These are phyloP conservation scores for Halocaridina rubra DNA, from an alignment of 2,888 invertebrate species.

Conservation along the genomic window DNA sequence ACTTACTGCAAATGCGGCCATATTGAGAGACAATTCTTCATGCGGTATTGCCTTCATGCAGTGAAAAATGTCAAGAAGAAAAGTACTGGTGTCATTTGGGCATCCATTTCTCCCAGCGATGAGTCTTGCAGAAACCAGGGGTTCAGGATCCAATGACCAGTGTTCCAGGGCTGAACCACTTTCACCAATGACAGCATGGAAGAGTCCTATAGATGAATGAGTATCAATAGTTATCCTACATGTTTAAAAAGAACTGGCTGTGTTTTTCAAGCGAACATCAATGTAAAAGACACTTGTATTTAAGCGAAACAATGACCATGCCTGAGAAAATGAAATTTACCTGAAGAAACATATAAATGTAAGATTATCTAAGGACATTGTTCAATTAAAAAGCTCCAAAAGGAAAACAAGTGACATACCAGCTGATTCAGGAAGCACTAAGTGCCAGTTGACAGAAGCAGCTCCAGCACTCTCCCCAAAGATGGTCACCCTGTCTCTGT, in stretches of 20 bases:
- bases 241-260: neutral
- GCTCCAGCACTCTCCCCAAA: conserved; percentile 64
- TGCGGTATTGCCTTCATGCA: conserved; percentile 10
- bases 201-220: conserved; percentile 44
- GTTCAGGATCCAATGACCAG: conserved; percentile 62
- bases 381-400: too few relatives aligned
- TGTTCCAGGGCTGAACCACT: conserved; percentile 64
- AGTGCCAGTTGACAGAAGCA: conserved; percentile 56
- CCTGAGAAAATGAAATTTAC: neutral
- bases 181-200: conserved; percentile 63
- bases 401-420: neutral
- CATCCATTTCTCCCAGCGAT: neutral
- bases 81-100: neutral
- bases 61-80: neutral
- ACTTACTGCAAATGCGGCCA: conserved; percentile 33
- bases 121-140: conserved; percentile 25
- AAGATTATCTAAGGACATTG: too few relatives aligned
- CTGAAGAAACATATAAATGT: neutral
- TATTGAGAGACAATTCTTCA: neutral
- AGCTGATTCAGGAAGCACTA: conserved; percentile 40
- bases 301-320: neutral
- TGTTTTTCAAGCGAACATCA: too few relatives aligned
- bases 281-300: neutral
- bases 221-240: neutral
- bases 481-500: conserved; percentile 63